Conservation (phyloP, 2,113 vertebrate species). For the Sisor rabdophorus region DNA sequence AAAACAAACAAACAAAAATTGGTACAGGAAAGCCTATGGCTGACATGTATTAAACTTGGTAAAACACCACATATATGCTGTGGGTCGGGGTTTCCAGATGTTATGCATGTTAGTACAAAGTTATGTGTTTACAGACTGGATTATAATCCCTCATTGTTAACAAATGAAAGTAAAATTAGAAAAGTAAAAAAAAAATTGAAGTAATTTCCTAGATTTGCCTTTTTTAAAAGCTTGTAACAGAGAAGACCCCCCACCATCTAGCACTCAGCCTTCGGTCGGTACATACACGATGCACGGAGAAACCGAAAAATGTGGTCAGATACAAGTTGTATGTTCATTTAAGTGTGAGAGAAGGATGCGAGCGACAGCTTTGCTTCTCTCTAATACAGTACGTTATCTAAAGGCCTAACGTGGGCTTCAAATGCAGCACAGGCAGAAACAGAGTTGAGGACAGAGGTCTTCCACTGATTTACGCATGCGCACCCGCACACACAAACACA, state of each 20-base stretch:
- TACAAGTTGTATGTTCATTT: constrained; percentile 16
- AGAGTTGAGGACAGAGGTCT: constrained; percentile 68
- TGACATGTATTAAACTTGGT: constrained; percentile 62
- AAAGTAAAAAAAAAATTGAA: neutral
- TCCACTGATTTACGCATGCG: constrained; percentile 11
- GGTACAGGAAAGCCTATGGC: constrained; percentile 69
- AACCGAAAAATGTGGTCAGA: constrained; percentile 41
- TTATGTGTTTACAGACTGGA: constrained; percentile 54
- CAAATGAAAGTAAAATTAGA: neutral
- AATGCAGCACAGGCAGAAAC: constrained; percentile 69
- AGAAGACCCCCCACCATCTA: no score
- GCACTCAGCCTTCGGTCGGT: no score
- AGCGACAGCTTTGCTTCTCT: constrained; percentile 40
- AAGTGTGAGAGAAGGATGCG: constrained; percentile 20
- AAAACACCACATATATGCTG: constrained; percentile 50
- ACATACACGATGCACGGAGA: constrained; percentile 32
- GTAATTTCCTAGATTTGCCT: no score
- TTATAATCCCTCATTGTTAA: neutral
- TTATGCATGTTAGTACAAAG: constrained; percentile 58
- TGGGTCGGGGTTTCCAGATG: constrained; percentile 50
- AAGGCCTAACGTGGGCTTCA: constrained; percentile 62
- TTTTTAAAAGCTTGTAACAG: no score
- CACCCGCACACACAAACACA: neutral
- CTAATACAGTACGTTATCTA: constrained; percentile 58
- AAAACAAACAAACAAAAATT: no score